Percentiles rank a stretch among this genome's conserved stretches.
Conservation (phyloP, 2,113 vertebrate species). For the Pelodiscus sinensis region DNA sequence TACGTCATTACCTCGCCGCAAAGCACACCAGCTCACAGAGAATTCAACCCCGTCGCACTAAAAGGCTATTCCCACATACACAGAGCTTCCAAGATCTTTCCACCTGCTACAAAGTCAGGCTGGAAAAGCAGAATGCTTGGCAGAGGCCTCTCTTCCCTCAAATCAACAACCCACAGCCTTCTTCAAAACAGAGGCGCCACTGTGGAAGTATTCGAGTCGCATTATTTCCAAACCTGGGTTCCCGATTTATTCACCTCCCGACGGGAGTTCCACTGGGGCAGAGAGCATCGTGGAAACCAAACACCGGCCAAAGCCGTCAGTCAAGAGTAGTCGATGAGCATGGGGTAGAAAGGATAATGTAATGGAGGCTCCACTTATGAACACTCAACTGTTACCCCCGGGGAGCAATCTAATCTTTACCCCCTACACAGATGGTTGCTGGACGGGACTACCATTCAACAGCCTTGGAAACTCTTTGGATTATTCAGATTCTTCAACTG, state of each 20-base stretch:
- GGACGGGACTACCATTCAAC: neutral
- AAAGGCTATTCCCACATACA: conserved; percentile 56
- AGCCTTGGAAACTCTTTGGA: neutral
- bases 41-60: fast-evolving
- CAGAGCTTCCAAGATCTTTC: conserved; percentile 56
- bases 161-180: conserved; percentile 92
- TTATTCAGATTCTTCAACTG: neutral
- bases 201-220: conserved; percentile 82
- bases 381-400: neutral
- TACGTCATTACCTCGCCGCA: neutral
- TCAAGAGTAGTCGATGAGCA: neutral
- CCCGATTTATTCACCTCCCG: conserved; percentile 70
- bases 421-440: neutral
- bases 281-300: conserved; percentile 69
- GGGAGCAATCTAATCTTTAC: neutral
- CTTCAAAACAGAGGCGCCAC: conserved; percentile 79
- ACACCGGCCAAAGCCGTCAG: fast-evolving
- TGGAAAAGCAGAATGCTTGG: conserved; percentile 93
- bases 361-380: neutral
- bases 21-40: neutral
- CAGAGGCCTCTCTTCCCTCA: conserved; percentile 89
- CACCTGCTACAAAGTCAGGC: conserved; percentile 77
- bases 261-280: conserved; percentile 65
- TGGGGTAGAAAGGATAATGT: neutral
- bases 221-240: conserved; percentile 83